Evolutionary conservation across 2,113 vertebrate genomes (phyloP).

Genomic region (Zosterops japonicus): DNA sequence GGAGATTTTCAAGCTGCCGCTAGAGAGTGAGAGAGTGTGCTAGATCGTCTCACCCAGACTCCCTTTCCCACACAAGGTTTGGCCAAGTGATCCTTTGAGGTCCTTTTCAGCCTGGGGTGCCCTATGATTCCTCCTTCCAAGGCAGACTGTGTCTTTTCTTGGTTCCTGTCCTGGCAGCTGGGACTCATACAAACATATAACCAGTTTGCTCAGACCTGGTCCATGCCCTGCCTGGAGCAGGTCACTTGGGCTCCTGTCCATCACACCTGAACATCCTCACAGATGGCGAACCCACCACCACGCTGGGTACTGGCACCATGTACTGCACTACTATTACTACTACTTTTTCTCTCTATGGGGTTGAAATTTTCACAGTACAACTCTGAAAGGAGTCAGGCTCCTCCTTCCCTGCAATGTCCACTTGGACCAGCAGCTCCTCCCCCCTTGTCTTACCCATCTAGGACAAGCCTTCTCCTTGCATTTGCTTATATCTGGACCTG

Average conservation of each 20-base stretch:
- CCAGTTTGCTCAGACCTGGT: background rate
- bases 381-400: background rate
- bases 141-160: background rate
- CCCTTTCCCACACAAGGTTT: background rate
- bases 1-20: background rate
- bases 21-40: background rate
- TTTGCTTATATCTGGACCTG: rapidly evolving
- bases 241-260: background rate
- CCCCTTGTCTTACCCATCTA: background rate
- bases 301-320: rapidly evolving
- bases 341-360: background rate
- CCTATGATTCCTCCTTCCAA: background rate
- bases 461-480: background rate
- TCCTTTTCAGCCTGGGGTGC: background rate
- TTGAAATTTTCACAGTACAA: background rate
- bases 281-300: rapidly evolving
- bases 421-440: background rate
- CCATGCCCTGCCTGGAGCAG: background rate
- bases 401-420: background rate
- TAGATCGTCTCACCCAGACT: background rate
- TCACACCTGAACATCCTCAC: background rate
- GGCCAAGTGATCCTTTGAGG: background rate
- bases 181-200: background rate
- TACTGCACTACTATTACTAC: background rate
- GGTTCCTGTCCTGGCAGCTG: background rate